These are phyloP conservation scores for Lampris megalopsis DNA, from an alignment of 2,113 vertebrate species.

Conservation along the genomic window DNA sequence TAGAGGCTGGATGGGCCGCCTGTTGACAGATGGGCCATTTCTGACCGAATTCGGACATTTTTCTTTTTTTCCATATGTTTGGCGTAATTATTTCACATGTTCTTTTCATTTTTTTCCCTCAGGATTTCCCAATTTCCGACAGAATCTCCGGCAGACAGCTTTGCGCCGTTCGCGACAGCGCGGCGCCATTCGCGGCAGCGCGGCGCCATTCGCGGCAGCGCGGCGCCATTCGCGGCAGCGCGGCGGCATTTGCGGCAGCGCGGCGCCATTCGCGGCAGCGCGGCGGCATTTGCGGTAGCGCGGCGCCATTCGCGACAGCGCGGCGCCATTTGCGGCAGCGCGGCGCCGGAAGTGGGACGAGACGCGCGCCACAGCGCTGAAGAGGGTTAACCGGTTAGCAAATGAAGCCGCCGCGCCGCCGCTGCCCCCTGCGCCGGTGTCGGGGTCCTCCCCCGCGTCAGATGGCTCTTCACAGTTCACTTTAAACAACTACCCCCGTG, in stretches of 20 bases:
- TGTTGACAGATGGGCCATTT: neutral
- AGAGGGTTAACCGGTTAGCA: conserved; percentile 51
- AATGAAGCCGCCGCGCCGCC: conserved; percentile 47
- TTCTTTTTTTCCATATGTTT: too few species aligned
- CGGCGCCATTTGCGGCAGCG: too few species aligned
- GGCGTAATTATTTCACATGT: too few species aligned
- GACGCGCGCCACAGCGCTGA: conserved; percentile 37
- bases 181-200: too few species aligned
- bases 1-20: conserved; percentile 61
- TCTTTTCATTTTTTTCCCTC: too few species aligned
- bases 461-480: conserved; percentile 42
- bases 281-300: too few species aligned
- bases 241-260: too few species aligned
- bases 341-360: conserved; percentile 8
- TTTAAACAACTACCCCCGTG: conserved; percentile 26
- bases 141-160: conserved; percentile 4
- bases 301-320: too few species aligned
- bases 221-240: too few species aligned
- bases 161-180: neutral
- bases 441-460: conserved; percentile 52
- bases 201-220: too few species aligned
- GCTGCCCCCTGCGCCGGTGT: conserved; percentile 35
- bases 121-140: too few species aligned
- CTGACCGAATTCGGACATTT: too few species aligned
- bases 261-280: neutral